A percentile compares a stretch with the other conserved stretches of the same genome.
Evolutionary conservation across 2,113 vertebrate species (phyloP).

Genomic region (Protobothrops flavoviridis): DNA sequence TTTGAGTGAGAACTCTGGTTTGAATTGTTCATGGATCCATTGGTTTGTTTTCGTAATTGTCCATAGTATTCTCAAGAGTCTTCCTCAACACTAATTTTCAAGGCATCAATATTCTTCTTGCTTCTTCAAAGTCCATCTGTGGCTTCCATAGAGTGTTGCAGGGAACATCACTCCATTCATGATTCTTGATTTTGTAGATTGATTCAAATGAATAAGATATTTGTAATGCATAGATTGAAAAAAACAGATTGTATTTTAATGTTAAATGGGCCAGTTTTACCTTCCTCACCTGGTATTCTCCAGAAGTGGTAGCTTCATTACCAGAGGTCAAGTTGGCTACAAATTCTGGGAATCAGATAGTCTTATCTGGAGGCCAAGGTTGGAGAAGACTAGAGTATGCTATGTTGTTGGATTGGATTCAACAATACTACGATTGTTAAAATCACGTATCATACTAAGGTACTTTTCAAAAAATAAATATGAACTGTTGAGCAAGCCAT

Average conservation of each 20-base stretch:
- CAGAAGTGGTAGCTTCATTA: background rate
- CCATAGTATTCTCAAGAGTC: background rate
- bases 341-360: background rate
- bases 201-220: background rate
- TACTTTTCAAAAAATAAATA: background rate
- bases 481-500: background rate
- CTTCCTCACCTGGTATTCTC: background rate
- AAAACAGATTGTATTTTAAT: background rate
- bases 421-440: background rate
- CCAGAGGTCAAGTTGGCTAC: background rate
- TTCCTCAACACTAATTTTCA: background rate
- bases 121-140: background rate
- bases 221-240: background rate
- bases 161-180: background rate
- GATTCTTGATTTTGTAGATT: background rate
- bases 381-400: background rate
- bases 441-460: background rate
- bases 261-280: background rate
- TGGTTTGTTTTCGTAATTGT: background rate
- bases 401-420: background rate
- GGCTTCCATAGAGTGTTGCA: background rate
- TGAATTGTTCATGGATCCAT: background rate
- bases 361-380: background rate
- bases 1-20: background rate
- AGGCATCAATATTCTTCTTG: background rate